Evolutionary conservation across 2,888 invertebrate species (phyloP).

Genomic region (Cataglyphis livida): DNA sequence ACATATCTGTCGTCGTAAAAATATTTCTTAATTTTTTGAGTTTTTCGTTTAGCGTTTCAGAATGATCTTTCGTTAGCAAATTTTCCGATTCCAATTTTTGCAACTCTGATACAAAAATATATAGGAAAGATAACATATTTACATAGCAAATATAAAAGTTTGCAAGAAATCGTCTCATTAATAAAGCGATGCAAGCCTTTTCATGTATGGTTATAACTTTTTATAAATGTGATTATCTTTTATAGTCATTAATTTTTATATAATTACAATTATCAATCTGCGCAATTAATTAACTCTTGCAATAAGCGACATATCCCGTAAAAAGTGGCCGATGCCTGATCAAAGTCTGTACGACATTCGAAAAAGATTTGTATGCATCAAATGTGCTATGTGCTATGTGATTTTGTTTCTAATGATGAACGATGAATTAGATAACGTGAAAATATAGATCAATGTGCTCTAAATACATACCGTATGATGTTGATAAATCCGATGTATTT

Average conservation of each 20-base stretch:
- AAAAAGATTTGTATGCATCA: background rate
- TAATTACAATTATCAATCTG: no score
- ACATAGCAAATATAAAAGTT: background rate
- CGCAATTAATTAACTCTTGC: no score
- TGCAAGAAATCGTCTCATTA: background rate
- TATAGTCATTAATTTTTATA: no score
- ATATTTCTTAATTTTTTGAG: constrained; percentile 60
- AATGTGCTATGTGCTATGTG: background rate
- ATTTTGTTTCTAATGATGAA: background rate
- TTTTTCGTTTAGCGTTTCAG: background rate
- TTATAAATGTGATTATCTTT: no score
- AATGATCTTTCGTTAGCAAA: background rate
- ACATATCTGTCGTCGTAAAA: constrained; percentile 59
- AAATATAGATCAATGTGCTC: background rate
- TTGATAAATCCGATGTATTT: background rate
- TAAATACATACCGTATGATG: background rate
- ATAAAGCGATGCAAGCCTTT: no score
- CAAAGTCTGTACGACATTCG: background rate
- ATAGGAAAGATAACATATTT: background rate
- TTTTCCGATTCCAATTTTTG: background rate
- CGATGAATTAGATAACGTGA: background rate
- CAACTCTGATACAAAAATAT: constrained; percentile 4
- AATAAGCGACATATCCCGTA: no score
- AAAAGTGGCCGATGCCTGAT: background rate
- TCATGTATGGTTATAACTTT: no score